Conservation (phyloP, 2,113 vertebrate species). For the Colossoma macropomum region DNA sequence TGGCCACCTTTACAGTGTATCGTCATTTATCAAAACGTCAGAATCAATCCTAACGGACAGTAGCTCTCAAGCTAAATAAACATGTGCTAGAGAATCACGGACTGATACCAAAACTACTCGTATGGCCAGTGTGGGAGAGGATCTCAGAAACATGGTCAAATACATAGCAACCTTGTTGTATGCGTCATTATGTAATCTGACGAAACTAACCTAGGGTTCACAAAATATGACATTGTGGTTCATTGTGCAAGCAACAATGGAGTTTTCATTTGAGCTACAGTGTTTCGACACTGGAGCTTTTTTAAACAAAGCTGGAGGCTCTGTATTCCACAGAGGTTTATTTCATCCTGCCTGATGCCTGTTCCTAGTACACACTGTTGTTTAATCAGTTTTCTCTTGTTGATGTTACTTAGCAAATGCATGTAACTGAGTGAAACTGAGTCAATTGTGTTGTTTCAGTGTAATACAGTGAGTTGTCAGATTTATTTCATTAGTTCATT, state of each 20-base stretch:
- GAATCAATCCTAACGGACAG: background rate
- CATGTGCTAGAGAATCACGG: background rate
- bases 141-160: slow-evolving; percentile 3
- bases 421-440: no score
- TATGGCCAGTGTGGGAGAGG: background rate
- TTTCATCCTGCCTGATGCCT: background rate
- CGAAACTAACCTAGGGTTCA: background rate
- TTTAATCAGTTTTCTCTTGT: background rate
- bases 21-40: background rate
- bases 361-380: background rate
- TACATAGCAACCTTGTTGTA: background rate
- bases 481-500: no score
- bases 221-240: background rate
- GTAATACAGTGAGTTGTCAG: no score
- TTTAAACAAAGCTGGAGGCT: background rate
- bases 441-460: no score
- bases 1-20: background rate
- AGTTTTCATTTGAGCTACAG: background rate
- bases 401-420: no score
- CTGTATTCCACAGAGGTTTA: background rate
- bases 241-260: background rate
- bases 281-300: background rate
- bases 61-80: background rate
- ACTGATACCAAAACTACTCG: background rate
- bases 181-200: background rate